A percentile compares a stretch with the other conserved stretches of the same genome.
These are phyloP conservation scores for Leptothorax acervorum DNA, from an alignment of 2,888 invertebrate genomes.

Conservation along the genomic window DNA sequence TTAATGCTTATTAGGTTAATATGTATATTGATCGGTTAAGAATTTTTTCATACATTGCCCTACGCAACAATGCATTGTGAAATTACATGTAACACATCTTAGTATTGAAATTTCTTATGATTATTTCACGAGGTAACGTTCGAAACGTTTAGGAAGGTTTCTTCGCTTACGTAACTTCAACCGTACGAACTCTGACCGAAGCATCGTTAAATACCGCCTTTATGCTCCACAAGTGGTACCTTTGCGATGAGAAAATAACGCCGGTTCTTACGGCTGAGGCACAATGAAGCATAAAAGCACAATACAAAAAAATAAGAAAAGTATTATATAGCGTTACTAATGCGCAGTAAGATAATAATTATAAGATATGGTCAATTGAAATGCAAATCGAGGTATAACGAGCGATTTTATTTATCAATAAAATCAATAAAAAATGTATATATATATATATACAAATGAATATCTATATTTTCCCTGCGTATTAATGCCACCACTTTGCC, in stretches of 20 bases:
- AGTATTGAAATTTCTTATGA: constrained; percentile 31
- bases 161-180: constrained; percentile 37
- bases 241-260: constrained; percentile 30
- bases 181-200: constrained; percentile 41
- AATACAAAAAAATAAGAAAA: neutral
- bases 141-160: constrained; percentile 18
- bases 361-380: neutral
- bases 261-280: neutral
- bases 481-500: neutral
- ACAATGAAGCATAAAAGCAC: constrained; percentile 1
- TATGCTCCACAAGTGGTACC: constrained; percentile 43
- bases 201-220: constrained; percentile 36
- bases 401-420: neutral
- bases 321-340: neutral
- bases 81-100: constrained; percentile 10
- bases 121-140: constrained; percentile 12
- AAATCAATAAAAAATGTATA: neutral
- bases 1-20: neutral
- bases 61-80: neutral
- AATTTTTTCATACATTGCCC: neutral
- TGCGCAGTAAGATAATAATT: neutral
- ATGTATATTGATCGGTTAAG: neutral
- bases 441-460: neutral
- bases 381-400: neutral
- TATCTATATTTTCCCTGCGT: neutral